Evolutionary conservation across 92 coral and sea anemone genomes (phyloP).

Genomic region (Anthopleura xanthogrammica): DNA sequence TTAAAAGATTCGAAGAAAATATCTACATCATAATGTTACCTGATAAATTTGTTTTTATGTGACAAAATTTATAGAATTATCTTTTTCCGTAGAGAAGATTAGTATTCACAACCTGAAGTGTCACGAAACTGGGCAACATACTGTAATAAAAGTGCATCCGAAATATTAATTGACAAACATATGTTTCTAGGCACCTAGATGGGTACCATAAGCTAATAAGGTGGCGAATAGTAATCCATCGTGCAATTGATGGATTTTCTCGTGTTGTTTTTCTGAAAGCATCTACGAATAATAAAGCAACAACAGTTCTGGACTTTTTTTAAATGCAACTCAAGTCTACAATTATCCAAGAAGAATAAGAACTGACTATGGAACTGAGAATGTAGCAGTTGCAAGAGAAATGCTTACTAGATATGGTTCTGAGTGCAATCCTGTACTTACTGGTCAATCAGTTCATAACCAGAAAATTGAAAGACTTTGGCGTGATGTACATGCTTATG

Average conservation of each 20-base stretch:
- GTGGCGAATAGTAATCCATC: constrained; percentile 37
- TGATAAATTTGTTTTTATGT: too few relatives aligned
- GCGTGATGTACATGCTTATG: constrained; percentile 1
- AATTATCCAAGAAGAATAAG: background rate
- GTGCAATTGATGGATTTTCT: constrained; percentile 7
- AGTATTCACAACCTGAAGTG: too few relatives aligned
- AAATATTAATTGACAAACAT: too few relatives aligned
- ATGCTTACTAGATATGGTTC: constrained; percentile 34
- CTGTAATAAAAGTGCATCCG: too few relatives aligned
- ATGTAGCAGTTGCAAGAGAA: constrained; percentile 28
- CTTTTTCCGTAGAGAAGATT: too few relatives aligned
- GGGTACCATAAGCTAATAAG: background rate
- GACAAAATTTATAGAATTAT: too few relatives aligned
- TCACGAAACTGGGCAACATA: too few relatives aligned
- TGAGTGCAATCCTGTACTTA: constrained; percentile 32
- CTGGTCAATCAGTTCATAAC: constrained; percentile 38
- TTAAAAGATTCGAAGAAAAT: too few relatives aligned
- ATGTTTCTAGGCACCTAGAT: background rate
- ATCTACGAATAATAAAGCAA: constrained; percentile 28
- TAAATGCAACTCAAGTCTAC: background rate
- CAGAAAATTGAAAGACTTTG: background rate
- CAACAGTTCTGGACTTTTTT: constrained; percentile 15
- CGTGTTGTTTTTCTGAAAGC: constrained; percentile 22
- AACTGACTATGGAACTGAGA: constrained; percentile 44
- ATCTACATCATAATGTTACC: too few relatives aligned